Base-by-base conservation (phyloP, 37 sponge, comb jelly and placozoan species). In the Theonella swinhoei region DNA sequence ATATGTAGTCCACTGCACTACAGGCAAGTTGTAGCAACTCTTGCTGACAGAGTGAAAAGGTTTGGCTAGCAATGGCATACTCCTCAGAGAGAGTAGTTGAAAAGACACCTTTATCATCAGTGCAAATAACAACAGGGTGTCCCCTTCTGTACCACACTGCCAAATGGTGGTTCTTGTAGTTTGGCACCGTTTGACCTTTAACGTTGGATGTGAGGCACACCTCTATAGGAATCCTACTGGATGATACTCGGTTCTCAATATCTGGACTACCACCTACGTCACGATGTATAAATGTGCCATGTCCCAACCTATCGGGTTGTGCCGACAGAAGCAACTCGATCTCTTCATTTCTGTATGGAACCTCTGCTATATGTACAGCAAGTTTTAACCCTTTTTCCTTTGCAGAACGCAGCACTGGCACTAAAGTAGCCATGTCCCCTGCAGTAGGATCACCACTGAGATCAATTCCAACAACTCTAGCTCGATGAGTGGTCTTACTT, bases 61-160 rank as follows among this genome's bases (percentile, higher is more conserved):
- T 69, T 62, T 70, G 30, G 22, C 71, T 77, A 3, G 90, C 87
- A 69, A 86, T 72, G 14, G 25, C 36, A 65, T 95, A 95, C 47
- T 95, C 95, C 34, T 91, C 83, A 1, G 93, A 88, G 29, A 95
- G 80, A 22, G 90, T 31, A 0, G 92, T 85, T 14, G 77, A 32
- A 64, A 95, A 95, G 14, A 95, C 78, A 28, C 95, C 95, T 74
- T 95, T 95, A 63, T 91, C 95, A 82, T 95, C 95, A 29, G 95
- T 91, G 90, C 92, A 95, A 0, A 95, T 66, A 11, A 72, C 39
- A 0, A 88, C 8, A 0, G 93, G 84, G 65, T 95, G 93, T 22
- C 60, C 77, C 37, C 39, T 63, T 4, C 71, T 31, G 1, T 60
- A 64, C 93, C 92, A 91, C 38, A 80, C 83, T 64, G 60, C 39